Base-by-base conservation (phyloP, 2,113 vertebrate genomes). In the Elephantulus edwardii region DNA sequence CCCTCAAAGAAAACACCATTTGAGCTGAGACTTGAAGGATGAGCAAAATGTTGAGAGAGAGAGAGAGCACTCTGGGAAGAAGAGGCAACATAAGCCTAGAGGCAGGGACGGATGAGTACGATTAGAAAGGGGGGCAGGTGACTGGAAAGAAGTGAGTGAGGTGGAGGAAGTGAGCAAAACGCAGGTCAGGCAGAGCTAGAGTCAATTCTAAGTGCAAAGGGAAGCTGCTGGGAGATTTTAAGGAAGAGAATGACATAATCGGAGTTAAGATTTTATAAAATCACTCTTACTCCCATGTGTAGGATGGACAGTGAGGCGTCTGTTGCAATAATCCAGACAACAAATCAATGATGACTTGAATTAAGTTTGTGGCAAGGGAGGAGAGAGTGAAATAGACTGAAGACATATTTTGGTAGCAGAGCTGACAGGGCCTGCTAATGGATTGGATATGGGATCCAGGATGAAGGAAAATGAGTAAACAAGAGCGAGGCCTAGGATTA, bases 181-280 rank as follows among this genome's bases (percentile, higher is more conserved):
- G 24, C 4, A 1, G 50, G 35, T 58, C n/a, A 22, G 1, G 28
- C 35, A n/a, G 56, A 71, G 56, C 46, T 2, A 11, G 35, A 42
- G 48, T 87, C 52, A 60, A 89, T 60, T 79, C 35, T 86, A 85
- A 93, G 71, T 83, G 75, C 88, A 71, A 35, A 19, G 64, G 74
- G 52, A 95, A 91, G 91, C 46, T 93, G 84, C 88, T 12, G n/a
- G 68, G 92, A 75, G 50, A 54, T 71, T 96, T 88, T 78, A 93
- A 70, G 90, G 50, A 85, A 72, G 83, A 88, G 70, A 92, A 96
- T 94, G 93, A 94, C 83, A 89, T 91, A 93, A 93, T 88, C 83
- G 22, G 79, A 96, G 91, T 94, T 93, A 94, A 96, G 91, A 92
- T 94, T 95, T 95, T 93, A 93, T 94, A 95, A 96, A 44, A 92